A percentile compares a stretch with the other conserved stretches of the same genome.
Conservation (phyloP, 1,140 invertebrate species). For the Diorhabda sublineata region DNA sequence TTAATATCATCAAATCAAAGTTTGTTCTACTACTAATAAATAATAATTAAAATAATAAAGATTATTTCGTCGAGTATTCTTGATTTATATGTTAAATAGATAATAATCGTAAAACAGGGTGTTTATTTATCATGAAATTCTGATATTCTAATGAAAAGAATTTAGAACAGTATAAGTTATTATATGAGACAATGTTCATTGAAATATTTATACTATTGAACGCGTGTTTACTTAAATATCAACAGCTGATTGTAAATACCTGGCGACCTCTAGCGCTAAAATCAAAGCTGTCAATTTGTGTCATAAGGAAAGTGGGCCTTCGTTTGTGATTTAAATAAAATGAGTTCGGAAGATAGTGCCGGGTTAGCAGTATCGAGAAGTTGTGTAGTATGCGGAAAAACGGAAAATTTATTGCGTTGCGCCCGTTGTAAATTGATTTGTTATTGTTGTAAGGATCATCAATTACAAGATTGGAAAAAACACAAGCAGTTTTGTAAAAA, state of each 20-base stretch:
- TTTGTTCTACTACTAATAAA: too few species aligned
- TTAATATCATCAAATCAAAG: too few species aligned
- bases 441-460: conserved; percentile 72
- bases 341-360: conserved; percentile 26
- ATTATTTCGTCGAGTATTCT: too few species aligned
- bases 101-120: too few species aligned
- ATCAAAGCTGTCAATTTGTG: background rate
- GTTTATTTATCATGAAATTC: too few species aligned
- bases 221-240: background rate
- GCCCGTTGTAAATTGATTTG: conserved; percentile 62
- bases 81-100: too few species aligned
- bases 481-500: conserved; percentile 60
- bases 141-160: too few species aligned
- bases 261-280: conserved; percentile 8
- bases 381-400: conserved; percentile 65
- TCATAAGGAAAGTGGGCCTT: background rate
- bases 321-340: conserved; percentile 21
- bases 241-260: conserved; percentile 9
- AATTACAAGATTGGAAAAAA: conserved; percentile 68
- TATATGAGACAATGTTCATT: too few species aligned
- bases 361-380: conserved; percentile 2
- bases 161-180: too few species aligned
- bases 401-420: conserved; percentile 66
- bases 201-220: too few species aligned
- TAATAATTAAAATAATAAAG: too few species aligned